Percentiles rank a stretch among this genome's conserved stretches.
Conservation (phyloP, 2,888 invertebrate species). For the Ormyrus nitidulus region DNA sequence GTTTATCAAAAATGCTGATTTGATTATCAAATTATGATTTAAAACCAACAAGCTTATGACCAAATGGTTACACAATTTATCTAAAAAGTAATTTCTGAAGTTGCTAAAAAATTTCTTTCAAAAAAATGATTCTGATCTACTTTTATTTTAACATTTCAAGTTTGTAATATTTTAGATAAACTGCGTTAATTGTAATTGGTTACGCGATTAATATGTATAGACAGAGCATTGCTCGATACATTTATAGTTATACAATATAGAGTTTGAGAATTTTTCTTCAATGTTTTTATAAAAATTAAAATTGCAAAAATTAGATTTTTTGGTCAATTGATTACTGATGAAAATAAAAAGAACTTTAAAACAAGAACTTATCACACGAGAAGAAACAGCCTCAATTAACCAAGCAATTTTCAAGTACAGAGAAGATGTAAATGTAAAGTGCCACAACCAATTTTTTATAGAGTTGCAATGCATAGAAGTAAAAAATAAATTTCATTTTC, state of each 20-base stretch:
- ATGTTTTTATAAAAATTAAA: background rate
- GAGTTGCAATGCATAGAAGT: constrained; percentile 23
- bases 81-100: background rate
- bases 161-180: constrained; percentile 22
- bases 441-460: constrained; percentile 48
- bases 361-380: constrained; percentile 1
- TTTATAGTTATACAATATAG: background rate
- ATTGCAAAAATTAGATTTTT: background rate
- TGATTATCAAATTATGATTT: constrained; percentile 7
- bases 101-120: background rate
- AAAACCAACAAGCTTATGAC: constrained; percentile 34
- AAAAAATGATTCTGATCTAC: background rate
- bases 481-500: background rate
- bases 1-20: constrained; percentile 8
- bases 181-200: constrained; percentile 33
- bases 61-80: constrained; percentile 27
- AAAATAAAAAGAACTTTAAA: constrained; percentile 1
- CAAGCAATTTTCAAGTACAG: constrained; percentile 43
- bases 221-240: constrained; percentile 17
- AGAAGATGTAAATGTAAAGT: constrained; percentile 33
- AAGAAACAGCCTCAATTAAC: constrained; percentile 53
- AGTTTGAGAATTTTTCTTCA: background rate
- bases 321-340: constrained; percentile 21
- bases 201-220: constrained; percentile 24
- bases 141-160: background rate